These are phyloP conservation scores for Orchestia grillus DNA, from an alignment of 1,140 invertebrate genomes.

Conservation along the genomic window DNA sequence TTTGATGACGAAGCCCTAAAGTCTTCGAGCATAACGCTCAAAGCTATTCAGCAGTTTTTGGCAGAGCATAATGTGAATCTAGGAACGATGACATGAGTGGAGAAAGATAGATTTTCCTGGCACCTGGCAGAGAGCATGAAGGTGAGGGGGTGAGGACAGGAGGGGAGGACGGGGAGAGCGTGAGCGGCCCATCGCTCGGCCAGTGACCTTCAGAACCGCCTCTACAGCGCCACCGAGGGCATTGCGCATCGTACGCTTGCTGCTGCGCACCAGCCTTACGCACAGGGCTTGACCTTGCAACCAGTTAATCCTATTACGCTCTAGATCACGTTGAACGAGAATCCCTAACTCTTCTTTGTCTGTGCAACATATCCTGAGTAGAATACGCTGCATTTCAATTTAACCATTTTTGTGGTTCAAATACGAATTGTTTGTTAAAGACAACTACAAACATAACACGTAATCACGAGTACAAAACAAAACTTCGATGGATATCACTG, in stretches of 20 bases:
- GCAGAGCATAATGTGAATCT: not conserved
- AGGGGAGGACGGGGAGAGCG: not conserved
- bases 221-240: not conserved
- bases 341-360: not conserved
- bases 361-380: not conserved
- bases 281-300: not conserved
- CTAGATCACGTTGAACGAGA: not conserved
- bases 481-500: too few species aligned
- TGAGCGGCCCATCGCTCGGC: constrained; percentile 1
- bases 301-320: not conserved
- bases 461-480: not conserved
- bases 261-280: constrained; percentile 1
- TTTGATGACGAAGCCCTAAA: not conserved
- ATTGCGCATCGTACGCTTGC: not conserved
- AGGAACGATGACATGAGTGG: not conserved
- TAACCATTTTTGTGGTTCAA: not conserved
- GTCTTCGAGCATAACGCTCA: not conserved
- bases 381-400: not conserved
- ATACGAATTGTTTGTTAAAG: not conserved
- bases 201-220: constrained; percentile 43
- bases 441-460: not conserved
- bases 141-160: not conserved
- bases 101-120: not conserved
- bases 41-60: not conserved
- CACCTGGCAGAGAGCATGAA: not conserved